phyloP scores from a whole-genome alignment of 2,888 invertebrate genomes.

The Lasioglossum calceatum region DNA sequence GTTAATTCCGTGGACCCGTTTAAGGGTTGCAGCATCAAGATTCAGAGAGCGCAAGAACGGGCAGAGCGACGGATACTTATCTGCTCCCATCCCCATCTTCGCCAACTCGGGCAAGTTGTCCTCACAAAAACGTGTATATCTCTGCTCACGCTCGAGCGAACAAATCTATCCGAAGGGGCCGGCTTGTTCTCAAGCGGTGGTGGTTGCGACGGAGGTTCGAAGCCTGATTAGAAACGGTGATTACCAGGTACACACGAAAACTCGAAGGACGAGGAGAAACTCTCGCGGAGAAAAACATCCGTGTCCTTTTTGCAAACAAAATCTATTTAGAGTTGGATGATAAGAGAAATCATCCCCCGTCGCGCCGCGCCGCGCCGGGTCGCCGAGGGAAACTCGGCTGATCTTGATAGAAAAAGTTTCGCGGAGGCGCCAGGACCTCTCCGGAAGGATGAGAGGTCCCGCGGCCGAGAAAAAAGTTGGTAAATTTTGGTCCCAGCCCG shows the following conservation, averaged over 20 bases:
- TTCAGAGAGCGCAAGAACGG: background rate
- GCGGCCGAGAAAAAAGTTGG: constrained; percentile 55
- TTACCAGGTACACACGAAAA: background rate
- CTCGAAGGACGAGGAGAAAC: background rate
- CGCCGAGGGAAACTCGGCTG: constrained; percentile 21
- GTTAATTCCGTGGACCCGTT: background rate
- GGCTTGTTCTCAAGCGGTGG: background rate
- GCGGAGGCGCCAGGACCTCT: constrained; percentile 17
- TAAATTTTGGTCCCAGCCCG: constrained; percentile 47
- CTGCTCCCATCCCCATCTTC: background rate
- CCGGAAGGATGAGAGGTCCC: background rate
- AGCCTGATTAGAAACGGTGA: constrained; percentile 35
- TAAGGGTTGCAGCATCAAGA: background rate
- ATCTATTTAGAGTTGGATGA: constrained; percentile 40
- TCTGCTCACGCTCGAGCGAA: constrained; percentile 7
- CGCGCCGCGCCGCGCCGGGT: background rate
- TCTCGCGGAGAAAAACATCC: background rate
- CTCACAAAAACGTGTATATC: background rate
- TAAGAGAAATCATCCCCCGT: constrained; percentile 25
- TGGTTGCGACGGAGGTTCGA: background rate
- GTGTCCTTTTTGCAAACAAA: constrained; percentile 27
- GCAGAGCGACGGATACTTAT: background rate
- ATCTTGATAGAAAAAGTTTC: constrained; percentile 68
- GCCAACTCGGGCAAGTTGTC: constrained; percentile 7
- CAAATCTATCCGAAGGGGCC: constrained; percentile 3